phyloP scores from a whole-genome alignment of 2,113 vertebrate genomes.

The Hiodon alosoides region DNA sequence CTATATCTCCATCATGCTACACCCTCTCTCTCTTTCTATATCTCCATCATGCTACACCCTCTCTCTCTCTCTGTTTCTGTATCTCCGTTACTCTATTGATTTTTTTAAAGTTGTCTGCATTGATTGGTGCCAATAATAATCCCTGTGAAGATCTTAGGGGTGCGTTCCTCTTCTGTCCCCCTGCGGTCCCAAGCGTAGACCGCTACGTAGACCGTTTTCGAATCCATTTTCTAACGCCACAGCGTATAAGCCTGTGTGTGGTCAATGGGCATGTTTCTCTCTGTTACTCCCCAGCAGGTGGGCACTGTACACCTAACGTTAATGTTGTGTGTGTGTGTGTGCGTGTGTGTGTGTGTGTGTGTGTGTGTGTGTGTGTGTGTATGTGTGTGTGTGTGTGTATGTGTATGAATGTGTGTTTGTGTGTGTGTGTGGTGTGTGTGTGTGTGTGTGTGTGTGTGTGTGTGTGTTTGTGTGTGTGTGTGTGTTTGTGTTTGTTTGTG shows the following conservation, averaged over 20 bases:
- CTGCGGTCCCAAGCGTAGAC: slow-evolving; percentile 8
- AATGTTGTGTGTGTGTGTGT: not conserved
- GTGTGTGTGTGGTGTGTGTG: slow-evolving; percentile 1
- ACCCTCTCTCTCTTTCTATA: not conserved
- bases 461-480: not conserved
- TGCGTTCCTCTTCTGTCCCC: not conserved
- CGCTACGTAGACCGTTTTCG: slow-evolving; percentile 12
- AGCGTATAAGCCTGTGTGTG: not conserved
- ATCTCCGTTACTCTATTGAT: too few species aligned
- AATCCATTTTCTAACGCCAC: not conserved
- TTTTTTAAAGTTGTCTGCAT: not conserved
- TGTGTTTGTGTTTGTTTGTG: too few species aligned
- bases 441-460: not conserved
- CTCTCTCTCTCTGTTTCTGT: not conserved
- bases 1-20: not conserved
- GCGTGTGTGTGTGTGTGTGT: not conserved
- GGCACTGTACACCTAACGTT: not conserved
- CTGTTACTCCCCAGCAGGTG: not conserved
- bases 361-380: not conserved
- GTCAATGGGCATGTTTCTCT: not conserved
- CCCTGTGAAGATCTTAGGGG: not conserved
- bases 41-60: not conserved
- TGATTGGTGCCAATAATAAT: slow-evolving; percentile 6
- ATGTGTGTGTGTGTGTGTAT: not conserved
- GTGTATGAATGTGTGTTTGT: not conserved